Percentiles rank a stretch among this genome's conserved stretches.
phyloP scores from a whole-genome alignment of 2,888 invertebrate species.

The Arctia plantaginis region DNA sequence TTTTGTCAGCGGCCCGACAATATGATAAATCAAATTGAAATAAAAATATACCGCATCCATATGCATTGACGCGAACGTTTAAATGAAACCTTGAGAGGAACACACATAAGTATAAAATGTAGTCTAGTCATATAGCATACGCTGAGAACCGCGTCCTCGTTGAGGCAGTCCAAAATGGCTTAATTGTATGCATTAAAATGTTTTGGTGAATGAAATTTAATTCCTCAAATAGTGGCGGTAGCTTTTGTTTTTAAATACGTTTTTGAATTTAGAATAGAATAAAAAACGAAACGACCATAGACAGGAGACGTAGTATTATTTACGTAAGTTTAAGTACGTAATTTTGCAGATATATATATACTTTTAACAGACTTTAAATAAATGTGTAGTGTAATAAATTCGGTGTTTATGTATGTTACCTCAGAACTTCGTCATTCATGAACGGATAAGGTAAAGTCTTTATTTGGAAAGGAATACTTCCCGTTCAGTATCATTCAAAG shows the following conservation, averaged over 20 bases:
- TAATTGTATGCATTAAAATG: neutral
- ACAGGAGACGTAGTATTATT: neutral
- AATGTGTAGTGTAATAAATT: no score
- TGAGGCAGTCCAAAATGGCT: neutral
- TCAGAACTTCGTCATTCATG: no score
- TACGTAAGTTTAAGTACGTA: neutral
- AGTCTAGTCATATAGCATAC: neutral
- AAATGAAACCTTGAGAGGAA: neutral
- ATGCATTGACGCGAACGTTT: neutral
- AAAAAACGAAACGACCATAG: neutral
- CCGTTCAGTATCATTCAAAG: no score
- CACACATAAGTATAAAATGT: neutral
- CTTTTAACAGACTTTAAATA: neutral
- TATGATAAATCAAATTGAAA: neutral
- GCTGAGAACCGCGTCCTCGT: neutral
- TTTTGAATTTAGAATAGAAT: neutral
- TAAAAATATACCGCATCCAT: slow-evolving; percentile 8
- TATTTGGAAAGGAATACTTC: no score
- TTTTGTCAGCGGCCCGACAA: neutral
- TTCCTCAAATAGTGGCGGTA: neutral
- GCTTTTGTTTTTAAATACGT: neutral
- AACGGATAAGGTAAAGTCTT: no score
- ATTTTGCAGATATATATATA: neutral
- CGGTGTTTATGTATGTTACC: no score
- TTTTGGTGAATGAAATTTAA: neutral